Evolutionary conservation across 2,888 invertebrate species (phyloP), one percentile per base, ranked within the genome.

Genomic region (Achlya flavicornis): DNA sequence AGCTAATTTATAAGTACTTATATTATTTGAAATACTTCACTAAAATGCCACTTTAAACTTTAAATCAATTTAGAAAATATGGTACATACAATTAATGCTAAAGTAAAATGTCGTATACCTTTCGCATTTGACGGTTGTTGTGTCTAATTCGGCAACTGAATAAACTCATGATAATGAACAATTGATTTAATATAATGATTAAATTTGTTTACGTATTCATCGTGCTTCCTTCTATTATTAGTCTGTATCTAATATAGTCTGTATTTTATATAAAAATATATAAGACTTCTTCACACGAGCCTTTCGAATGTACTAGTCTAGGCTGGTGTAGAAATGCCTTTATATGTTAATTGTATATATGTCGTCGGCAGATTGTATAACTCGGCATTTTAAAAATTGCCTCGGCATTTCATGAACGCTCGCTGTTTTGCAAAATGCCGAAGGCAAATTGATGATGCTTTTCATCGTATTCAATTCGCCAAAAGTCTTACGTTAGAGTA

Each of bases 291-390:
- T 43, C 41, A 41, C 41, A 41, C 19, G 41, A 43, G 41, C 10
- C 19, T 26, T 60, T 41, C 10, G 10, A 53, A 53, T 53, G 16
- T 53, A 53, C 53, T 53, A 53, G 16, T 19, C n/a, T 43, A 41
- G 41, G 16, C 41, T 60, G 26, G 60, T 60, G 41, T 60, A 26
- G 41, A 60, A 4, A 43, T 60, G 60, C 60, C 60, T 60, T 41
- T 19, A n/a, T 59, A n/a, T 53, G 1, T 12, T 43, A 11, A 59
- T 38, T 12, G 11, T 41, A 41, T 41, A 5, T n/a, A n/a, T n/a
- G n/a, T n/a, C n/a, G n/a, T n/a, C n/a, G n/a, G n/a, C n/a, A n/a
- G n/a, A n/a, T n/a, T n/a, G n/a, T n/a, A n/a, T n/a, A n/a, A n/a
- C n/a, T n/a, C n/a, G n/a, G n/a, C n/a, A n/a, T n/a, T n/a, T n/a